Conservation (phyloP, 2,797 vertebrate species). For the Dallia pectoralis region DNA sequence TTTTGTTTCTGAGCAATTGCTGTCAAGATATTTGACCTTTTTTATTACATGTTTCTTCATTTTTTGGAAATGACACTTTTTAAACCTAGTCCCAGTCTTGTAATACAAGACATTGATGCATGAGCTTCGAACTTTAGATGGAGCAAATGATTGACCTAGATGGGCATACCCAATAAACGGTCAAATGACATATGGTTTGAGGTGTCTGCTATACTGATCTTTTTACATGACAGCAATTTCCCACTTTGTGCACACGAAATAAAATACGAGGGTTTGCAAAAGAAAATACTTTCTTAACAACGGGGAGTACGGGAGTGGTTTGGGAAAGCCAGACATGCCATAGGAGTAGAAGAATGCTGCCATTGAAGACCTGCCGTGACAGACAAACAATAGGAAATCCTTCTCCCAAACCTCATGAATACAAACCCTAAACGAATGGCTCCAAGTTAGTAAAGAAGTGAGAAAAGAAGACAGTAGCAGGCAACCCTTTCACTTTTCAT, state of each 20-base stretch:
- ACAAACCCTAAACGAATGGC: background rate
- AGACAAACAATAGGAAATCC: slow-evolving; percentile 42
- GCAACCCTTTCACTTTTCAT: slow-evolving; percentile 19
- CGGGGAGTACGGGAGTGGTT: background rate
- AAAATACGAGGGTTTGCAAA: background rate
- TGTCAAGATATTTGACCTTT: too few relatives aligned
- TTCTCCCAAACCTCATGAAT: slow-evolving; percentile 45
- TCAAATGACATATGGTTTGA: background rate
- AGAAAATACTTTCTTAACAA: background rate
- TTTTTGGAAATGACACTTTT: too few relatives aligned
- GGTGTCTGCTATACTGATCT: background rate
- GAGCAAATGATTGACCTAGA: too few relatives aligned
- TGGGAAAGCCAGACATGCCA: background rate
- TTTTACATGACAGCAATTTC: background rate
- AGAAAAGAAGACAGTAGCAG: slow-evolving; percentile 37
- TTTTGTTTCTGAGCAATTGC: too few relatives aligned
- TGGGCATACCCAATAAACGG: too few relatives aligned
- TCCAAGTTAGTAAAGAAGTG: background rate
- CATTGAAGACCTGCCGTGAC: slow-evolving; percentile 49
- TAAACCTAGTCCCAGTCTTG: too few relatives aligned
- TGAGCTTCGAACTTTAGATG: too few relatives aligned
- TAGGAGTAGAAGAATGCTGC: slow-evolving; percentile 27
- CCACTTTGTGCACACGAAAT: background rate
- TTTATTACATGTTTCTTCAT: too few relatives aligned
- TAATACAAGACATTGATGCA: too few relatives aligned